These are phyloP conservation scores for Clarias platycephalus DNA, from an alignment of 2,797 vertebrate genomes.

Conservation along the genomic window DNA sequence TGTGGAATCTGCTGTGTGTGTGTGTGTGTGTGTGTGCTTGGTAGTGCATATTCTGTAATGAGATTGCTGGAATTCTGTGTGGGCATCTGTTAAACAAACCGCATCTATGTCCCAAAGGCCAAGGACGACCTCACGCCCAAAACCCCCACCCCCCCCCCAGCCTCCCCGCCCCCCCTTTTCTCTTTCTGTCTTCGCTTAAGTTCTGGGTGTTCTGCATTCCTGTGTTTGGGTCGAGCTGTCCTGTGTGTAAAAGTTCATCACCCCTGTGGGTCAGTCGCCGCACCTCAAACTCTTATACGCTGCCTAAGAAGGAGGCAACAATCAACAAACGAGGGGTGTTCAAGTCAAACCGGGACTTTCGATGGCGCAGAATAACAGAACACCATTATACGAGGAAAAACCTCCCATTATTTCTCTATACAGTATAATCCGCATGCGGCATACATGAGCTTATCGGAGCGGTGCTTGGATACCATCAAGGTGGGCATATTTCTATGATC, in stretches of 20 bases:
- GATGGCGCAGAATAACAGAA: too few species aligned
- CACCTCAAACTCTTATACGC: not conserved
- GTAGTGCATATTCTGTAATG: conserved; percentile 36
- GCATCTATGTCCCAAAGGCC: conserved; percentile 40
- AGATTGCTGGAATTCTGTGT: conserved; percentile 47
- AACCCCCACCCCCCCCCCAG: not conserved
- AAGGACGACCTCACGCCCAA: conserved; percentile 41
- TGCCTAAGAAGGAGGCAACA: not conserved
- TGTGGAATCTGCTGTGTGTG: conserved; percentile 32
- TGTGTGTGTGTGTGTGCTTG: conserved; percentile 25
- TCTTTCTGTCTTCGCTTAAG: conserved; percentile 58
- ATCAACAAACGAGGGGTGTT: too few species aligned
- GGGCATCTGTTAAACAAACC: conserved; percentile 53
- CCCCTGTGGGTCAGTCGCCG: conserved; percentile 30
- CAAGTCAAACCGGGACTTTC: too few species aligned
- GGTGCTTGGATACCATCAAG: too few species aligned
- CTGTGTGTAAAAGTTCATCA: conserved; percentile 40
- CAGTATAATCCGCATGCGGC: too few species aligned
- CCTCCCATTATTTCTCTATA: too few species aligned
- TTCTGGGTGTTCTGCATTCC: conserved; percentile 54
- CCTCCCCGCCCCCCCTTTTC: not conserved
- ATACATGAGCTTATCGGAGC: too few species aligned
- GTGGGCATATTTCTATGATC: too few species aligned
- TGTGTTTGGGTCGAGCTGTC: conserved; percentile 33
- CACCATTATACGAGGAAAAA: too few species aligned